These are phyloP conservation scores for Herpetotheres cachinnans DNA, from an alignment of 2,113 vertebrate genomes.

Conservation along the genomic window DNA sequence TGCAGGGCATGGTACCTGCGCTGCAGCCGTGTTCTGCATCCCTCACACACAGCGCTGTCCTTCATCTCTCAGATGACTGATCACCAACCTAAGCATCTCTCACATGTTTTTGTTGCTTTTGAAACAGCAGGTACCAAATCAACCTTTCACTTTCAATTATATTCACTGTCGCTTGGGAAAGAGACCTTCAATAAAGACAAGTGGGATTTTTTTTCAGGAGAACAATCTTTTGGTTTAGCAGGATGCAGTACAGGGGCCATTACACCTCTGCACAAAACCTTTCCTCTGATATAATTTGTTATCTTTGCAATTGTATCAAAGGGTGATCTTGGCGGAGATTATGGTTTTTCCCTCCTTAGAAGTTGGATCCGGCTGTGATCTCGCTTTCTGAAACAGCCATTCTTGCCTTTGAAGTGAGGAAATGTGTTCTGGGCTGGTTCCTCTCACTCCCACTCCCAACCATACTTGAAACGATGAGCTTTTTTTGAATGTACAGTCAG, in stretches of 20 bases:
- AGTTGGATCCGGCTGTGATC: conserved; percentile 30
- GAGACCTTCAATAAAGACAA: neutral
- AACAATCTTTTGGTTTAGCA: neutral
- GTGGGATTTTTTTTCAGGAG: neutral
- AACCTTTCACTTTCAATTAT: neutral
- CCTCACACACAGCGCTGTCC: neutral
- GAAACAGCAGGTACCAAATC: neutral
- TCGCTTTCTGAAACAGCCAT: neutral
- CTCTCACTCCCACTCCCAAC: neutral
- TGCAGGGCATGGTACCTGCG: neutral
- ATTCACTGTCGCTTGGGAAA: neutral
- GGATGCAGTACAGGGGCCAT: neutral
- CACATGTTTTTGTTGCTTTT: neutral
- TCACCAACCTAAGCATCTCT: neutral
- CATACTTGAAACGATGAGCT: neutral
- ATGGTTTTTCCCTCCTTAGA: conserved; percentile 28
- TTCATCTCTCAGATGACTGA: neutral
- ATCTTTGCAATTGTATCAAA: conserved; percentile 22
- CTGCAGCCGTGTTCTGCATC: neutral
- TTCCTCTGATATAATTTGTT: neutral
- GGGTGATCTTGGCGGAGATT: neutral
- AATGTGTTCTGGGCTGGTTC: neutral
- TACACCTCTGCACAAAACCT: neutral
- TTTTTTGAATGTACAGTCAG: neutral
- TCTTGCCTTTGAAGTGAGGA: conserved; percentile 49